Evolutionary conservation across 2,888 invertebrate genomes (phyloP).

Genomic region (Frankliniella fusca): DNA sequence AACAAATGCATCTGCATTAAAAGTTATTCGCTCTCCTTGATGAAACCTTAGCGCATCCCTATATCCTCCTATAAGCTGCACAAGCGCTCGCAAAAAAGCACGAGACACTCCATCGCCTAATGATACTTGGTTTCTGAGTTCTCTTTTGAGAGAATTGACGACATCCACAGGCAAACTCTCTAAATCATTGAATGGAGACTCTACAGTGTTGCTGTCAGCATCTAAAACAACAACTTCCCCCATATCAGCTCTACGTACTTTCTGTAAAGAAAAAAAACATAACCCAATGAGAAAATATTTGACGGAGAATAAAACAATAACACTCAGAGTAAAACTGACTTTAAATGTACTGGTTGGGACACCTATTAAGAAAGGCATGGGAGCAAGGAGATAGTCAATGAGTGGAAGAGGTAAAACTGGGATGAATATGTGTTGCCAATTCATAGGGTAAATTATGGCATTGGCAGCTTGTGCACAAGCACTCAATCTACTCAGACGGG

Average conservation of each 20-base stretch:
- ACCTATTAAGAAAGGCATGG: slow-evolving; percentile 97
- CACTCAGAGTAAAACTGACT: slow-evolving; percentile 36
- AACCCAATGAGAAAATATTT: background rate
- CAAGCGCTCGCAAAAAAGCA: slow-evolving; percentile 85
- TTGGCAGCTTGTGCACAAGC: slow-evolving; percentile 93
- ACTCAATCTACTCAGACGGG: slow-evolving; percentile 80
- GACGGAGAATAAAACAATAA: slow-evolving; percentile 27
- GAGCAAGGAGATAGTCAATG: slow-evolving; percentile 86
- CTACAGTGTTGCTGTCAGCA: slow-evolving; percentile 83
- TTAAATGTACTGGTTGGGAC: slow-evolving; percentile 59
- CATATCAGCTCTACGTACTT: slow-evolving; percentile 73
- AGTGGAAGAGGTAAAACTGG: slow-evolving; percentile 87
- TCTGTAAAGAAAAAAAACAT: slow-evolving; percentile 51
- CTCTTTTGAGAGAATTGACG: slow-evolving; percentile 66
- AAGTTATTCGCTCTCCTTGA: slow-evolving; percentile 69
- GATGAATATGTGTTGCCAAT: slow-evolving; percentile 98
- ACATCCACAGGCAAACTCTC: slow-evolving; percentile 85
- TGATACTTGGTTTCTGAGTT: slow-evolving; percentile 70
- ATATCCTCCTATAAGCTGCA: slow-evolving; percentile 91
- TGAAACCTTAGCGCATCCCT: slow-evolving; percentile 80
- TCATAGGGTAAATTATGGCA: slow-evolving; percentile 93
- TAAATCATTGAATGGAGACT: slow-evolving; percentile 85
- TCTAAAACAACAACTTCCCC: slow-evolving; percentile 93
- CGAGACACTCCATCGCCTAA: slow-evolving; percentile 89
- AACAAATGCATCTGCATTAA: slow-evolving; percentile 82